A percentile compares a stretch with the other conserved stretches of the same genome.
Evolutionary conservation across 2,888 invertebrate genomes (phyloP).

Genomic region (Habroteleia sp.): DNA sequence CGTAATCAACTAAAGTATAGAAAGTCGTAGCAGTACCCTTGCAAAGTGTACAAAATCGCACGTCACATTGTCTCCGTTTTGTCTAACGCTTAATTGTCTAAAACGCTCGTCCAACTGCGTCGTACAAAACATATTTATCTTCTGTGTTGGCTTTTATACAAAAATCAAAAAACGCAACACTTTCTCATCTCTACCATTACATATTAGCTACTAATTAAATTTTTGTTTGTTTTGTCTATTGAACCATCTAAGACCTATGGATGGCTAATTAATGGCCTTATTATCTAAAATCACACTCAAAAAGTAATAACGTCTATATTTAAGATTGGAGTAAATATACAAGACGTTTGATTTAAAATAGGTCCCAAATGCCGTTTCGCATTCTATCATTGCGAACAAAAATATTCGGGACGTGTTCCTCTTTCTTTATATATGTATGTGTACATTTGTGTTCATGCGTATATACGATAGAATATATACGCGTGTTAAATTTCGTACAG

Average conservation of each 20-base stretch:
- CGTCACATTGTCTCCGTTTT: constrained; percentile 1
- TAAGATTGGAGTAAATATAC: constrained; percentile 53
- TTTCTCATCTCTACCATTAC: constrained; percentile 17
- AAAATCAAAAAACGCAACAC: constrained; percentile 40
- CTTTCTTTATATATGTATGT: constrained; percentile 34
- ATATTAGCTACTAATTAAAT: constrained; percentile 28
- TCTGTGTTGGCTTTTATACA: constrained; percentile 32
- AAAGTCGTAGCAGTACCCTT: too few relatives aligned
- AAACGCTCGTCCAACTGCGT: constrained; percentile 15
- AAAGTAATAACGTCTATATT: constrained; percentile 69
- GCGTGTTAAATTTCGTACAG: background rate
- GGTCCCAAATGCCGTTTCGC: constrained; percentile 36
- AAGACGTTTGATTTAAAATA: constrained; percentile 63
- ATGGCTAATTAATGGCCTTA: constrained; percentile 57
- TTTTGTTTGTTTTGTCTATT: constrained; percentile 23
- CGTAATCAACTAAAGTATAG: constrained; percentile 23
- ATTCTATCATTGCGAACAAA: constrained; percentile 42
- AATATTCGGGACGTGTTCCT: constrained; percentile 59
- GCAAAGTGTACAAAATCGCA: constrained; percentile 48
- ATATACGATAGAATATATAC: background rate
- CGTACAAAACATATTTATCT: constrained; percentile 32
- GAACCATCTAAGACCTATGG: constrained; percentile 49
- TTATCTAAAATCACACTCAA: constrained; percentile 78
- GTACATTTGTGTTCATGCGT: constrained; percentile 5
- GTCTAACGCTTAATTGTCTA: constrained; percentile 26